Percentiles rank a stretch among this genome's conserved stretches.
phyloP scores from a whole-genome alignment of 2,797 vertebrate genomes.

The Clarias platycephalus region DNA sequence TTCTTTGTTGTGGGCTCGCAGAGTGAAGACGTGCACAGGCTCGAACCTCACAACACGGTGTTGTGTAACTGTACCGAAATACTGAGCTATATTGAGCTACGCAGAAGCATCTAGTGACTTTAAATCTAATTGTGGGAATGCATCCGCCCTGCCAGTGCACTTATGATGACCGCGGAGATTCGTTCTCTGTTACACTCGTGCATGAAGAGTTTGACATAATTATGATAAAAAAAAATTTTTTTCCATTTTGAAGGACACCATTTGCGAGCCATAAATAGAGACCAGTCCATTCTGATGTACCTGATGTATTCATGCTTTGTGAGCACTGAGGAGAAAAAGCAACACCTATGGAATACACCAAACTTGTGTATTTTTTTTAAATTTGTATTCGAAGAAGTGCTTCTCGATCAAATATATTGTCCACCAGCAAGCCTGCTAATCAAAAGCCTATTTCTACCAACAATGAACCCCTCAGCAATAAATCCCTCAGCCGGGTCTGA shows the following conservation, averaged over 20 bases:
- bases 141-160: neutral
- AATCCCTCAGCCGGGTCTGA: neutral
- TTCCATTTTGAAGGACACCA: neutral
- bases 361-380: no score
- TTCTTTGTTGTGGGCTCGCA: neutral
- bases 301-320: neutral
- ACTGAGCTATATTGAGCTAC: neutral
- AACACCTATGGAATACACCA: neutral
- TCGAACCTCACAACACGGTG: neutral
- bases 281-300: neutral
- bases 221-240: neutral
- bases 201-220: neutral
- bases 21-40: neutral
- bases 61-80: neutral
- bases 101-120: neutral
- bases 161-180: neutral
- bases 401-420: neutral
- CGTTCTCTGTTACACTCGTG: neutral
- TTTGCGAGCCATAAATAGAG: neutral
- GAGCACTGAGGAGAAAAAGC: neutral
- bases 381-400: no score
- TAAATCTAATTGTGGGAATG: conserved; percentile 13
- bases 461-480: neutral
- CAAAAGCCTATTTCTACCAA: neutral
- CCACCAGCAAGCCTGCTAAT: neutral